A percentile compares a stretch with the other conserved stretches of the same genome.
These are phyloP conservation scores for Acronicta leporina DNA, from an alignment of 2,888 invertebrate species.

Conservation along the genomic window DNA sequence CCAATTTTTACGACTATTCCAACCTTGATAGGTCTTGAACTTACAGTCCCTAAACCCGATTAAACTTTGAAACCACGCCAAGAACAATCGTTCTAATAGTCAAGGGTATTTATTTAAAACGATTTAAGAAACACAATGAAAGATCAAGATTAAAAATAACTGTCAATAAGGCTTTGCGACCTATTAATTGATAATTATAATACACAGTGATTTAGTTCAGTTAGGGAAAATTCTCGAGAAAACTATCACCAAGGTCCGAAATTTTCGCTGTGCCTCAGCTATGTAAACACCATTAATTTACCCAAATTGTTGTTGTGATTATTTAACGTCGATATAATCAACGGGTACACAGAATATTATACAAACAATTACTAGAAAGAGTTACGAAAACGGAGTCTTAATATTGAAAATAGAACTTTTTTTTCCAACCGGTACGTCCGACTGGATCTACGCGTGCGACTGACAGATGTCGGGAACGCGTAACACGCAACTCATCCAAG, in stretches of 20 bases:
- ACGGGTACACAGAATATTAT: constrained; percentile 4
- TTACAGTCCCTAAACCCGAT: constrained; percentile 59
- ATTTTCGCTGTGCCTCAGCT: neutral
- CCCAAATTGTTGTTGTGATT: constrained; percentile 2
- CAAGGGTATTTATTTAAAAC: constrained; percentile 64
- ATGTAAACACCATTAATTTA: constrained; percentile 15
- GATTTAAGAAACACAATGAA: constrained; percentile 50
- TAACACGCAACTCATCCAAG: constrained; percentile 70
- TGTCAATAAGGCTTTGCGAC: neutral
- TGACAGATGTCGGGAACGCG: constrained; percentile 61
- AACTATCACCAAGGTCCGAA: constrained; percentile 7
- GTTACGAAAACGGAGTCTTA: constrained; percentile 2
- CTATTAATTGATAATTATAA: constrained; percentile 12
- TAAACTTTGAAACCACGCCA: constrained; percentile 72
- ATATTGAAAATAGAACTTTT: constrained; percentile 19
- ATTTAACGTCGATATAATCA: constrained; percentile 6
- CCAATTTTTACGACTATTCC: constrained; percentile 16
- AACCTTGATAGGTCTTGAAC: constrained; percentile 55
- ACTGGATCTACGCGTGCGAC: constrained; percentile 66
- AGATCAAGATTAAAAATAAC: constrained; percentile 16
- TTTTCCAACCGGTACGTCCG: constrained; percentile 57
- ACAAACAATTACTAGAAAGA: neutral
- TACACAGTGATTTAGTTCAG: neutral
- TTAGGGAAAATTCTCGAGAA: neutral
- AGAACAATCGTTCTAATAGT: constrained; percentile 68